phyloP scores from a whole-genome alignment of 2,113 vertebrate species.

The Malaclemys terrapin region DNA sequence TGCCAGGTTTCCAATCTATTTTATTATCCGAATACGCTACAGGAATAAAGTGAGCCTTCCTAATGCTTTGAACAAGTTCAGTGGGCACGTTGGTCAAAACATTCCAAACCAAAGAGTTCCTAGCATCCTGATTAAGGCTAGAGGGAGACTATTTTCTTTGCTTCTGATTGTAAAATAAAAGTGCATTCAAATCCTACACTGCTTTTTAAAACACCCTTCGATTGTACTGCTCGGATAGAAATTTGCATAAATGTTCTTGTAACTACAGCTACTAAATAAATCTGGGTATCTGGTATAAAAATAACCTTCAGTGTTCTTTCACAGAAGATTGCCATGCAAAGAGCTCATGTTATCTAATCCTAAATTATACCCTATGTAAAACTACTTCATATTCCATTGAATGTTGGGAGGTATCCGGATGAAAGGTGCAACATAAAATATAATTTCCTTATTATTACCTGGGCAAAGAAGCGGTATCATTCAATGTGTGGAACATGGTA shows the following conservation, averaged over 20 bases:
- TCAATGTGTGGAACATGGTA: not conserved
- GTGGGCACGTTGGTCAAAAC: fast-evolving
- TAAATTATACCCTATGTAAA: slow-evolving; percentile 68
- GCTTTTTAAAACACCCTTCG: not conserved
- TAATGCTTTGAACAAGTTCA: not conserved
- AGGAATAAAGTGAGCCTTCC: not conserved
- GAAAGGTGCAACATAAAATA: slow-evolving; percentile 61
- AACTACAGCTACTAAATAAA: not conserved
- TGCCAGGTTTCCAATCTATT: not conserved
- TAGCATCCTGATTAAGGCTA: not conserved
- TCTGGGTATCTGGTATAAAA: not conserved
- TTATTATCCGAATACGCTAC: not conserved
- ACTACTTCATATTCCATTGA: slow-evolving; percentile 65
- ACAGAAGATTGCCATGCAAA: slow-evolving; percentile 45
- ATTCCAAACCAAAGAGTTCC: not conserved
- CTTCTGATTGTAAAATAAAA: not conserved
- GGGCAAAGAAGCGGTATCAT: slow-evolving; percentile 43
- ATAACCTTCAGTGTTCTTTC: slow-evolving; percentile 19
- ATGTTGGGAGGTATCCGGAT: slow-evolving; percentile 56
- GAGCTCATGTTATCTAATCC: slow-evolving; percentile 58
- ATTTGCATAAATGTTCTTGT: not conserved
- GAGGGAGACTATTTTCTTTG: not conserved
- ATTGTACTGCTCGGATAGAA: not conserved
- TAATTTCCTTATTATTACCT: slow-evolving; percentile 35
- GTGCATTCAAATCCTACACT: fast-evolving